These are phyloP conservation scores for Rousettus leschenaultii DNA, from an alignment of 2,113 vertebrate genomes.

Conservation along the genomic window DNA sequence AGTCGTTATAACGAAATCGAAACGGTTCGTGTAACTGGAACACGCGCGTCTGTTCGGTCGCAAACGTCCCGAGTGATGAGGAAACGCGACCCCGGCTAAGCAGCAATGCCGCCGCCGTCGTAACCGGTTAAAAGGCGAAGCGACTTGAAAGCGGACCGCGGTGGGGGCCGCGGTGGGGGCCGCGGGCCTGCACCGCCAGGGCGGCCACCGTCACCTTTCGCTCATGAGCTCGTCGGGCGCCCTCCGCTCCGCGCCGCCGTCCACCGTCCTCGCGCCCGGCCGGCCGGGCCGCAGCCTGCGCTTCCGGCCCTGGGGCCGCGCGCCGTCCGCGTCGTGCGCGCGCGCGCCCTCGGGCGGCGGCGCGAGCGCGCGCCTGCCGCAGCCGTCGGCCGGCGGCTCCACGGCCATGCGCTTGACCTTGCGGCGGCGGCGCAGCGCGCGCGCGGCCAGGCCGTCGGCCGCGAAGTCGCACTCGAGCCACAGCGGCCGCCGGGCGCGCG, in stretches of 20 bases:
- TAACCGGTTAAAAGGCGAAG: too few species aligned
- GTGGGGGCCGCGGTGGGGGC: too few species aligned
- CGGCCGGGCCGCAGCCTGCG: conserved; percentile 88
- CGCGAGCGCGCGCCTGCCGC: conserved; percentile 84
- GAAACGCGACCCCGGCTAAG: background rate
- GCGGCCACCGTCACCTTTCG: conserved; percentile 99
- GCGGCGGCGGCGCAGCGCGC: conserved; percentile 91
- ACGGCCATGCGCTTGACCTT: conserved; percentile 99
- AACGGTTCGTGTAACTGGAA: conserved; percentile 44
- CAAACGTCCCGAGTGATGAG: conserved; percentile 39
- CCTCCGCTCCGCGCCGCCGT: conserved; percentile 95
- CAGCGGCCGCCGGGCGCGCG: conserved; percentile 78
- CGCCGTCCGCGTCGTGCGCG: conserved; percentile 85
- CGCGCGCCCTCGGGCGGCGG: conserved; percentile 84
- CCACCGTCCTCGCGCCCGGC: conserved; percentile 94
- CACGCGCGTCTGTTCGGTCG: conserved; percentile 38
- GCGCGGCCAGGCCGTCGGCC: conserved; percentile 83
- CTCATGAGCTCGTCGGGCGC: conserved; percentile 99
- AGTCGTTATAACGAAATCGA: conserved; percentile 51
- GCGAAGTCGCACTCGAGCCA: conserved; percentile 86
- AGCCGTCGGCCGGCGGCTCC: conserved; percentile 90
- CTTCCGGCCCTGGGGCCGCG: conserved; percentile 90
- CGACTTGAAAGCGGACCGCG: too few species aligned
- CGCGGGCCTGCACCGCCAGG: too few species aligned
- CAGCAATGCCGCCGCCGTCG: too few species aligned